Evolutionary conservation across 2,113 vertebrate species (phyloP).

Genomic region (Gymnobelideus leadbeateri): DNA sequence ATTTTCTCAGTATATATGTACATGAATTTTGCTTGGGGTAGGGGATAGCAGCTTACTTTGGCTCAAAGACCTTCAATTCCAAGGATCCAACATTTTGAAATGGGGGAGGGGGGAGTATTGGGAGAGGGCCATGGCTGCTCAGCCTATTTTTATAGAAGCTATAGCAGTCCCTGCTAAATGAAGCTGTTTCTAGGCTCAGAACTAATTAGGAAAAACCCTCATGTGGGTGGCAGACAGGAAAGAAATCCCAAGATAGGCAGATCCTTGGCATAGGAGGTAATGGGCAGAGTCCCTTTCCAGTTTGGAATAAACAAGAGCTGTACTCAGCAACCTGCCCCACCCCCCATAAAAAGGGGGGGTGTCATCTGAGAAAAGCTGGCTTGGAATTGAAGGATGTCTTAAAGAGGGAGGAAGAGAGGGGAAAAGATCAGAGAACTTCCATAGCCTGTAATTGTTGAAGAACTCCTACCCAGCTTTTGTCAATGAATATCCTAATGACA

Average conservation of each 20-base stretch:
- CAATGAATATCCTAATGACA: not conserved
- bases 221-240: not conserved
- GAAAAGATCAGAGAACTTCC: not conserved
- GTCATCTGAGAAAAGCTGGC: not conserved
- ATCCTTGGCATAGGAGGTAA: not conserved
- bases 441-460: not conserved
- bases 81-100: not conserved
- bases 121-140: not conserved
- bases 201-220: slow-evolving; percentile 6
- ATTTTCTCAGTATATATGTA: not conserved
- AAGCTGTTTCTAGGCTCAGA: slow-evolving; percentile 5
- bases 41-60: not conserved
- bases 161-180: not conserved
- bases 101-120: not conserved
- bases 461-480: not conserved
- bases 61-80: not conserved
- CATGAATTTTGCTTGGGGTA: not conserved
- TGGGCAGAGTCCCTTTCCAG: not conserved
- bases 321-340: not conserved
- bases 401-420: not conserved
- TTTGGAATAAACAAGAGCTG: not conserved
- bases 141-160: not conserved
- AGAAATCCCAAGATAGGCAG: not conserved
- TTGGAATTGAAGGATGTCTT: not conserved
- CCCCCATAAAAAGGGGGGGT: not conserved